Evolutionary conservation across 2,113 vertebrate species (phyloP).

Genomic region (Channa maculata): DNA sequence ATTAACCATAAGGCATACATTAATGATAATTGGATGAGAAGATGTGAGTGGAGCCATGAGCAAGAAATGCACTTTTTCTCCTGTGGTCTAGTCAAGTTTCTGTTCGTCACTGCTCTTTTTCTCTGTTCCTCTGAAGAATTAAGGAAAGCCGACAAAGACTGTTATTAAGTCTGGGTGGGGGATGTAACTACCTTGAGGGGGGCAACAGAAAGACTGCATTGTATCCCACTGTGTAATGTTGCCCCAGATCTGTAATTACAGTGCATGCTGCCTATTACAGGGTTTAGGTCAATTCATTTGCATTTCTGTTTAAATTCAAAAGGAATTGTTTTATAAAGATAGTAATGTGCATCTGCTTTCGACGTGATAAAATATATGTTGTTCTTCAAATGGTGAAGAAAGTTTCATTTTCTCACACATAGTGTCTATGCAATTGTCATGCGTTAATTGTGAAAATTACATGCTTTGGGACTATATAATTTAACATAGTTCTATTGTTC

Average conservation of each 20-base stretch:
- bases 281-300: slow-evolving; percentile 39
- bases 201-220: slow-evolving; percentile 43
- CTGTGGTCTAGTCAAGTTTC: slow-evolving; percentile 38
- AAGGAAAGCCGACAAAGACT: slow-evolving; percentile 50
- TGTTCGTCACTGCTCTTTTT: slow-evolving; percentile 47
- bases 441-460: too few species aligned
- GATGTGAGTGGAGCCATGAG: slow-evolving; percentile 68
- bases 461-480: background rate
- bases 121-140: slow-evolving; percentile 45
- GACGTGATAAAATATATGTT: too few species aligned
- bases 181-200: slow-evolving; percentile 59
- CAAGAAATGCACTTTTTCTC: slow-evolving; percentile 59
- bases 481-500: background rate
- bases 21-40: slow-evolving; percentile 83
- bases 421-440: too few species aligned
- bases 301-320: slow-evolving; percentile 16
- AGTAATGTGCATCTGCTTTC: slow-evolving; percentile 11
- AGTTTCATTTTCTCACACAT: too few species aligned
- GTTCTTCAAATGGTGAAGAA: too few species aligned
- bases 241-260: slow-evolving; percentile 71
- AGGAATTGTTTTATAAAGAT: background rate
- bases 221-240: slow-evolving; percentile 50
- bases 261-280: slow-evolving; percentile 31
- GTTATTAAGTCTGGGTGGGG: slow-evolving; percentile 42
- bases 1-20: slow-evolving; percentile 83